Conservation (phyloP, 2,797 vertebrate genomes). For the Sarcoramphus papa region DNA sequence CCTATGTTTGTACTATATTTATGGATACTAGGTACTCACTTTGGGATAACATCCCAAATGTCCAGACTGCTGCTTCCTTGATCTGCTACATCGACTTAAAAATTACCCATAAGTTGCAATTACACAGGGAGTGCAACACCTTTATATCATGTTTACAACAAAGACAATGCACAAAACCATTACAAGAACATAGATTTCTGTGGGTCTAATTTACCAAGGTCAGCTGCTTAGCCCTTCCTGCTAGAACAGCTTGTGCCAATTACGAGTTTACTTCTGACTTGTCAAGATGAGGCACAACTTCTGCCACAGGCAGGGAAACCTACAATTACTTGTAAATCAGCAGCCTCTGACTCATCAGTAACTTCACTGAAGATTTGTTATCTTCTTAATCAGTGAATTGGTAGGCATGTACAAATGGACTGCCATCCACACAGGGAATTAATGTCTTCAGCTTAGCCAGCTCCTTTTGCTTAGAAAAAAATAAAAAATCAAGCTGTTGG, state of each 20-base stretch:
- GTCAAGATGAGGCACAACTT: neutral
- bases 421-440: neutral
- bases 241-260: constrained; percentile 1
- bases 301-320: neutral
- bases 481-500: neutral
- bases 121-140: neutral
- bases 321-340: constrained; percentile 30
- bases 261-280: constrained; percentile 17
- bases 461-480: neutral
- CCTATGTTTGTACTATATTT: neutral
- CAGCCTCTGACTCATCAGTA: constrained; percentile 30
- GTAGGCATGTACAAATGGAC: constrained; percentile 21
- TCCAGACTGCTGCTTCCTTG: neutral
- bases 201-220: neutral
- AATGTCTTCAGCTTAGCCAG: neutral
- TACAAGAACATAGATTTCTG: neutral
- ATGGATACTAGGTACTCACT: neutral
- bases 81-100: neutral
- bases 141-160: neutral
- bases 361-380: constrained; percentile 30
- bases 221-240: neutral
- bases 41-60: neutral
- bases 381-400: constrained; percentile 20
- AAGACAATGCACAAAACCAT: neutral
- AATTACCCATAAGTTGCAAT: neutral